Conservation (phyloP, 2,888 invertebrate species). For the Gastrophysa polygoni region DNA sequence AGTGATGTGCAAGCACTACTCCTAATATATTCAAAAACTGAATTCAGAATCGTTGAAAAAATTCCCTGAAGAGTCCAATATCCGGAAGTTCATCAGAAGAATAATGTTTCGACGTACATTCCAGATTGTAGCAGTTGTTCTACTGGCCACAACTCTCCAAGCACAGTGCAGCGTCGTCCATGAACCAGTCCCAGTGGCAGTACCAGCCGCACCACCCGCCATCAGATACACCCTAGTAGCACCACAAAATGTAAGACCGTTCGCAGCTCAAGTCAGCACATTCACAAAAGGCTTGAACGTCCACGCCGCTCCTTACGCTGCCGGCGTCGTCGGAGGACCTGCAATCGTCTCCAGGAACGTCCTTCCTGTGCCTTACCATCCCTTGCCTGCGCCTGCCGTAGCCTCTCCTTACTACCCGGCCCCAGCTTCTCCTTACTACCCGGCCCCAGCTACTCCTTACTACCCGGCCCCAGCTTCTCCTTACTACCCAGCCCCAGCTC, state of each 20-base stretch:
- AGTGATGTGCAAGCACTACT: too few relatives aligned
- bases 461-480: background rate
- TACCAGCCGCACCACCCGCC: conserved; percentile 30
- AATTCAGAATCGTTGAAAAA: too few relatives aligned
- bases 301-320: conserved; percentile 56
- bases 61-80: too few relatives aligned
- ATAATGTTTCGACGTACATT: too few relatives aligned
- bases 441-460: background rate
- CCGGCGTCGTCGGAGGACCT: conserved; percentile 43
- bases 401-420: too few relatives aligned
- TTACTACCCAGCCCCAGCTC: background rate
- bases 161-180: conserved; percentile 31
- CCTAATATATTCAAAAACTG: too few relatives aligned
- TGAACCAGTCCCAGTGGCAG: conserved; percentile 13
- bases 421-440: background rate
- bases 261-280: conserved; percentile 66
- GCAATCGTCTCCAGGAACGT: conserved; percentile 39
- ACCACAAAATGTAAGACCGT: conserved; percentile 68
- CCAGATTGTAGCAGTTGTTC: conserved; percentile 37
- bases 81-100: too few relatives aligned
- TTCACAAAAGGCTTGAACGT: conserved; percentile 58
- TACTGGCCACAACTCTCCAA: conserved; percentile 14
- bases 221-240: conserved; percentile 59
- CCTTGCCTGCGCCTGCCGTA: background rate
- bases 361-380: conserved; percentile 21